A percentile compares a stretch with the other conserved stretches of the same genome.
Evolutionary conservation across 1,140 invertebrate genomes (phyloP).

Genomic region (Drosophila chauvacae): DNA sequence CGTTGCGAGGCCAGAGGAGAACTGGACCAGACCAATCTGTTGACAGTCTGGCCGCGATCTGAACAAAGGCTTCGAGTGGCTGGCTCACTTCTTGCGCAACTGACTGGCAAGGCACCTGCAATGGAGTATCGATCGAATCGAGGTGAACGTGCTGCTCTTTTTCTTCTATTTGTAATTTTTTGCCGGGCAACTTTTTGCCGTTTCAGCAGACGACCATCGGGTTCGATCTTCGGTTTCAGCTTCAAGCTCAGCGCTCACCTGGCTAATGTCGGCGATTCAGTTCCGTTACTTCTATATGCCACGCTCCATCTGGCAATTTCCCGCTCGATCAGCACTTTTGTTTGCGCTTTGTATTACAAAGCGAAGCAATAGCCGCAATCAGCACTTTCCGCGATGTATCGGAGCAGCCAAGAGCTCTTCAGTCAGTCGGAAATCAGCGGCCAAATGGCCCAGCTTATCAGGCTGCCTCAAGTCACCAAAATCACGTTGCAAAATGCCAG

Average conservation of each 20-base stretch:
- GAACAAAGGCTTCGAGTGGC: constrained; percentile 23
- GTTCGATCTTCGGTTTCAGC: constrained; percentile 28
- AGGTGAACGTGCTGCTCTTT: constrained; percentile 48
- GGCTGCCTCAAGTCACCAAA: constrained; percentile 47
- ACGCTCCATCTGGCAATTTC: constrained; percentile 75
- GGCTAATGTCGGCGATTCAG: constrained; percentile 37
- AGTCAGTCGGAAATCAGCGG: constrained; percentile 23
- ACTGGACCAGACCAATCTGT: constrained; percentile 38
- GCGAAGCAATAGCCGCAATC: constrained; percentile 46
- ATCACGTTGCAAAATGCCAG: constrained; percentile 66
- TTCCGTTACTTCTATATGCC: constrained; percentile 71
- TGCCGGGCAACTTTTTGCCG: constrained; percentile 33
- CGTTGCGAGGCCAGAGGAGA: constrained; percentile 15
- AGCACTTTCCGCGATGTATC: constrained; percentile 50
- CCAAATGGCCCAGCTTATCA: constrained; percentile 44
- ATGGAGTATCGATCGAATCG: constrained; percentile 36
- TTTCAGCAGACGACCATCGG: constrained; percentile 36
- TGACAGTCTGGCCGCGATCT: constrained; percentile 56
- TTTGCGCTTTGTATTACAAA: constrained; percentile 59
- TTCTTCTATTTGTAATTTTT: constrained; percentile 2
- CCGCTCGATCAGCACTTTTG: constrained; percentile 71
- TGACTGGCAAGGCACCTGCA: constrained; percentile 37
- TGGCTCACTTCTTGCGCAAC: constrained; percentile 36
- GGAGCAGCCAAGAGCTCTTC: constrained; percentile 21
- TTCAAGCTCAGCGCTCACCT: constrained; percentile 18